These are phyloP conservation scores for Aselliscus stoliczkanus DNA, from an alignment of 2,797 vertebrate genomes.

Conservation along the genomic window DNA sequence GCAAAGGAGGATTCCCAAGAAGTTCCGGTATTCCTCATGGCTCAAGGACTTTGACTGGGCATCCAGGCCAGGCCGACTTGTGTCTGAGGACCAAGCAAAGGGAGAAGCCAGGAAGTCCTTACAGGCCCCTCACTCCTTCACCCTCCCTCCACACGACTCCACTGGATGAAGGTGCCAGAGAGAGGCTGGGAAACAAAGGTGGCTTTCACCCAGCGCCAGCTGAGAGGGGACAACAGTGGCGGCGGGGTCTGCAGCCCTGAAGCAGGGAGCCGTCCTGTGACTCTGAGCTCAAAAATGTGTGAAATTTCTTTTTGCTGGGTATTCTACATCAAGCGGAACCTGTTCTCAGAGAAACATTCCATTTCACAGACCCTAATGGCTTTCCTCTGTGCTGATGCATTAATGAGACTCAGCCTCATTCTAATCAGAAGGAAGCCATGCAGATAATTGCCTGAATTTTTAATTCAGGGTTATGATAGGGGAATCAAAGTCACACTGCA, in stretches of 20 bases:
- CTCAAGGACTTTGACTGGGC: neutral
- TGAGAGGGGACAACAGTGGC: neutral
- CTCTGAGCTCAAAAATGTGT: constrained; percentile 79
- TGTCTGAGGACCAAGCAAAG: neutral
- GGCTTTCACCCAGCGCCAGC: constrained; percentile 65
- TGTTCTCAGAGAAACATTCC: constrained; percentile 90
- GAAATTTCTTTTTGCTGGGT: constrained; percentile 82
- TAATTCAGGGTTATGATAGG: constrained; percentile 90
- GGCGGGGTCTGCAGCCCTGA: constrained; percentile 60
- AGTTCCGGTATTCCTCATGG: neutral
- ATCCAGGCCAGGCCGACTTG: neutral
- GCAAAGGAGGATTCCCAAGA: constrained; percentile 6
- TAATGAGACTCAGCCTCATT: constrained; percentile 90
- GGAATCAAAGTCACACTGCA: constrained; percentile 88
- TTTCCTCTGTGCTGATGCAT: constrained; percentile 91
- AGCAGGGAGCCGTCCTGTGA: constrained; percentile 69
- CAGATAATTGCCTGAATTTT: constrained; percentile 97
- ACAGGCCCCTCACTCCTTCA: neutral
- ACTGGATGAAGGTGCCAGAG: neutral
- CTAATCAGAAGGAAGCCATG: constrained; percentile 94
- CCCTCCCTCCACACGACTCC: neutral
- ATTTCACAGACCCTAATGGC: constrained; percentile 88
- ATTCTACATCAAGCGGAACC: constrained; percentile 86
- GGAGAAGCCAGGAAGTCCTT: neutral
- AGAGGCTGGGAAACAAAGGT: constrained; percentile 72